These are phyloP conservation scores for Indicator maculatus DNA, from an alignment of 2,113 vertebrate species.

Conservation along the genomic window DNA sequence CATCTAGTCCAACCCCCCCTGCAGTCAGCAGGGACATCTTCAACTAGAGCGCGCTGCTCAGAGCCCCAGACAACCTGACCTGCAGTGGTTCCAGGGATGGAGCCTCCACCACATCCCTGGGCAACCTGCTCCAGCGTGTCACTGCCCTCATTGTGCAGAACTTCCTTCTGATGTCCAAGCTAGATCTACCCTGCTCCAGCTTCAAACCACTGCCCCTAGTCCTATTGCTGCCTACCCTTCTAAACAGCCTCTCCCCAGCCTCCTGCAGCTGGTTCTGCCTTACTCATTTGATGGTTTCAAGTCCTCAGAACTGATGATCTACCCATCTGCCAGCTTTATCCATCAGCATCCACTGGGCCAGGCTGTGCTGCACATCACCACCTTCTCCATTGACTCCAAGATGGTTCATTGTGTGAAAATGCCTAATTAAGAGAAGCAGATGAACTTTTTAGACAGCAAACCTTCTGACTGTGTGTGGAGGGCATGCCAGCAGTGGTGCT, in stretches of 20 bases:
- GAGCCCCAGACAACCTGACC: background rate
- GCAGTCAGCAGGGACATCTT: background rate
- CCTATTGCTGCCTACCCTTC: background rate
- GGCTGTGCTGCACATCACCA: background rate
- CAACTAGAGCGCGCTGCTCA: background rate
- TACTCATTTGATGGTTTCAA: background rate
- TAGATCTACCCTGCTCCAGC: background rate
- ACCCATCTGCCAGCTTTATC: background rate
- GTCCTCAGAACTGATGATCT: background rate
- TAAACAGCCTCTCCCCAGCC: background rate
- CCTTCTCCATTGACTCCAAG: background rate
- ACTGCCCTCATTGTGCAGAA: background rate
- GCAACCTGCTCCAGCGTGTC: background rate
- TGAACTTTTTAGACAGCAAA: background rate
- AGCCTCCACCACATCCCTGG: background rate
- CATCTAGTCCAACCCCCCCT: background rate
- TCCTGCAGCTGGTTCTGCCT: background rate
- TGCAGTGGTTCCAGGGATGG: background rate
- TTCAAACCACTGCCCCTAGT: background rate
- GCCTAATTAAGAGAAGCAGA: slow-evolving; percentile 19
- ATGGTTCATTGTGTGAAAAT: background rate
- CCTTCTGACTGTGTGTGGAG: background rate
- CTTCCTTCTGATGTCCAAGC: background rate
- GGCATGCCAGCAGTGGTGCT: background rate
- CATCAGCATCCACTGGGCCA: background rate